A percentile compares a stretch with the other conserved stretches of the same genome.
phyloP scores from a whole-genome alignment of 2,888 invertebrate species.

The Callosobruchus maculatus region DNA sequence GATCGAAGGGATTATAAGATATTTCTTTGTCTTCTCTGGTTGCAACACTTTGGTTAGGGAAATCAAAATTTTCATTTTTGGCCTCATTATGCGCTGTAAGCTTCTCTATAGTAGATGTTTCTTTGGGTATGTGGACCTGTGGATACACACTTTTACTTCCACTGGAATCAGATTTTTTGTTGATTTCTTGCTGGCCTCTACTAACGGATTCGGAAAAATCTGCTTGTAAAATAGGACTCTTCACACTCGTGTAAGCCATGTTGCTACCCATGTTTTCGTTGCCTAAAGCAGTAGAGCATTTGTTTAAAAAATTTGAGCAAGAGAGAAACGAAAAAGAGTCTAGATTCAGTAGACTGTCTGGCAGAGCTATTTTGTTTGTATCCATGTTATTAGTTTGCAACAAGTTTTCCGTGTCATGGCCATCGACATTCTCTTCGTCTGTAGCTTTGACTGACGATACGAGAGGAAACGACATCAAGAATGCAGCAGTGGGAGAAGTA shows the following conservation, averaged over 20 bases:
- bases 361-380: conserved; percentile 39
- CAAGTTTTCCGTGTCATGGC: conserved; percentile 48
- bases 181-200: not conserved
- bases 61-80: not conserved
- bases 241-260: not conserved
- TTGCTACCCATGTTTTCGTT: not conserved
- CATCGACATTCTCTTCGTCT: conserved; percentile 53
- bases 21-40: not conserved
- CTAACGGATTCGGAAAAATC: not conserved
- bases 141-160: not conserved
- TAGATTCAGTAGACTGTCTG: conserved; percentile 40
- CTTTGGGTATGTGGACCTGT: not conserved
- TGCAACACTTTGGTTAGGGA: not conserved
- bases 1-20: not conserved
- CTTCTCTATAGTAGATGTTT: not conserved
- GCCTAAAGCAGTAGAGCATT: not conserved
- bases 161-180: not conserved
- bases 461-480: conserved; percentile 70
- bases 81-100: not conserved
- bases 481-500: conserved; percentile 73
- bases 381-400: conserved; percentile 51
- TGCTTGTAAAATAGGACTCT: not conserved
- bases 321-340: conserved; percentile 46
- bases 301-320: conserved; percentile 5
- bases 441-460: conserved; percentile 60